phyloP scores from a whole-genome alignment of 2,113 vertebrate genomes.

The Phoxinus phoxinus region DNA sequence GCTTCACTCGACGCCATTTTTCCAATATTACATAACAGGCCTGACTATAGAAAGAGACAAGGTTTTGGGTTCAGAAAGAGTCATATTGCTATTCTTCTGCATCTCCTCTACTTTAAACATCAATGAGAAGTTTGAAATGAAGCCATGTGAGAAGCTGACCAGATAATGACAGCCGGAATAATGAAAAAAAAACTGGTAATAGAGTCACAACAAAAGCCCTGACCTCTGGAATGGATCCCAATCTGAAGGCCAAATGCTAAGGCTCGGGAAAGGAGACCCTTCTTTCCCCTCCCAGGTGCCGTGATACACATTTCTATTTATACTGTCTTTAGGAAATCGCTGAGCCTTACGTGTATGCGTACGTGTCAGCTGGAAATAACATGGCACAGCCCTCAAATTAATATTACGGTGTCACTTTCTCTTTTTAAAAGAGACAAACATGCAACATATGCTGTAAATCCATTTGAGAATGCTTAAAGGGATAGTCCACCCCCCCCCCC shows the following conservation, averaged over 20 bases:
- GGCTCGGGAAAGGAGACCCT: not conserved
- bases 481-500: not conserved
- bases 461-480: not conserved
- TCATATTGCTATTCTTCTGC: not conserved
- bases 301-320: constrained; percentile 55
- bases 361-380: constrained; percentile 11
- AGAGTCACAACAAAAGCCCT: constrained; percentile 4
- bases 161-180: not conserved
- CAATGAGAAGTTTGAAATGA: not conserved
- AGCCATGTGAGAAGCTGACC: not conserved
- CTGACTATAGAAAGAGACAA: not conserved
- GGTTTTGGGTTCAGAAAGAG: constrained; percentile 1
- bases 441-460: not conserved
- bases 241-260: not conserved
- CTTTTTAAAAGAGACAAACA: not conserved
- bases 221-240: not conserved
- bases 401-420: constrained; percentile 1
- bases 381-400: not conserved
- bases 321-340: constrained; percentile 52
- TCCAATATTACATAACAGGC: constrained; percentile 26
- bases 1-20: not conserved
- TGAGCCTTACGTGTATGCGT: not conserved
- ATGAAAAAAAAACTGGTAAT: not conserved
- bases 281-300: constrained; percentile 46
- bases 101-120: not conserved